These are phyloP conservation scores for Scolopax mira DNA, from an alignment of 2,113 vertebrate genomes.

Conservation along the genomic window DNA sequence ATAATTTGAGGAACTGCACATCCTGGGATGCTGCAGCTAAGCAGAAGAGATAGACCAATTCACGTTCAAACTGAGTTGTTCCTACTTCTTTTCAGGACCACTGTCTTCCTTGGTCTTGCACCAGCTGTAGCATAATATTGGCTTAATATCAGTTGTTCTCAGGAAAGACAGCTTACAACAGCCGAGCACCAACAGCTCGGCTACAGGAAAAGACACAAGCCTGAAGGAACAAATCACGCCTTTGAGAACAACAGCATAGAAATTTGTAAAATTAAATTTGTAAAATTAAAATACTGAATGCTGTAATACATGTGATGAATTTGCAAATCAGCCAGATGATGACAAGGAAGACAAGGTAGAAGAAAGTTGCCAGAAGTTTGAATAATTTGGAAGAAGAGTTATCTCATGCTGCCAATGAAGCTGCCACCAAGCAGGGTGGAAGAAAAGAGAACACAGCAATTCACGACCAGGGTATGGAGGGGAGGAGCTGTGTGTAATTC, in stretches of 20 bases:
- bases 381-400: neutral
- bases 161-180: neutral
- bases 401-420: neutral
- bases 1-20: neutral
- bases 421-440: fast-evolving
- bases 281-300: neutral
- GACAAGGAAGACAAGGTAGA: neutral
- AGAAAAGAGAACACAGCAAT: neutral
- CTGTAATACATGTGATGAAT: neutral
- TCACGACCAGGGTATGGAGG: neutral
- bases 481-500: neutral
- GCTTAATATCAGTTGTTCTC: neutral
- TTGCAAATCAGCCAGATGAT: neutral
- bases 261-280: neutral
- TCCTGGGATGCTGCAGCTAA: neutral
- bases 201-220: neutral
- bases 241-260: neutral
- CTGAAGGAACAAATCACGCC: neutral
- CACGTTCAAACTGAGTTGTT: neutral
- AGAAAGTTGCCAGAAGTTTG: neutral
- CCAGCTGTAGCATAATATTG: neutral
- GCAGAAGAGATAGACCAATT: neutral
- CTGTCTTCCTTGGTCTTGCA: neutral
- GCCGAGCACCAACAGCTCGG: neutral
- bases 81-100: neutral